Conservation (phyloP, 2,113 vertebrate genomes). For the Furnarius figulus region DNA sequence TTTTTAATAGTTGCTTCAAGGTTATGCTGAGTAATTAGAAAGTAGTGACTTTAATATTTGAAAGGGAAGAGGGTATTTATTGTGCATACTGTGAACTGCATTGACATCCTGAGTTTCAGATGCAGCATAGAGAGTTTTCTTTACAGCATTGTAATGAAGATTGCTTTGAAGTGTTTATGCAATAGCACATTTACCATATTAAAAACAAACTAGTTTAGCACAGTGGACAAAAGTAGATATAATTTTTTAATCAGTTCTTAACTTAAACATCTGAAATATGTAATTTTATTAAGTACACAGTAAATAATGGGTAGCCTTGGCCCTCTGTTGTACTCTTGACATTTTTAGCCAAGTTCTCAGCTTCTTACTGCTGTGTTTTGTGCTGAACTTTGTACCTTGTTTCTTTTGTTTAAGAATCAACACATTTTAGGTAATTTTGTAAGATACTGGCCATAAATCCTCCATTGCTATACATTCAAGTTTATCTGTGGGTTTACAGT, state of each 20-base stretch:
- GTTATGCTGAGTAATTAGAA: conserved; percentile 65
- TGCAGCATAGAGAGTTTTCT: conserved; percentile 55
- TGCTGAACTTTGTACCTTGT: conserved; percentile 72
- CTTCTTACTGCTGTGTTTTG: conserved; percentile 78
- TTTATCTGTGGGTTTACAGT: conserved; percentile 74
- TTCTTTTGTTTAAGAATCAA: conserved; percentile 63
- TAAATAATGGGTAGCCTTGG: conserved; percentile 74
- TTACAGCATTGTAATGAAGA: conserved; percentile 64
- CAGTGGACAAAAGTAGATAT: conserved; percentile 66
- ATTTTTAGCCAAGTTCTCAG: conserved; percentile 74
- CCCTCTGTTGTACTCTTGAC: conserved; percentile 63
- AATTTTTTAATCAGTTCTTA: conserved; percentile 47
- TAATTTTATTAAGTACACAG: conserved; percentile 67
- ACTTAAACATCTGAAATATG: conserved; percentile 37
- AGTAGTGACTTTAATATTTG: conserved; percentile 63
- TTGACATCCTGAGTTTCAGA: conserved; percentile 63
- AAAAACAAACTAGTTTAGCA: conserved; percentile 62
- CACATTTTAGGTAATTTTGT: conserved; percentile 62
- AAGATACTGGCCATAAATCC: conserved; percentile 69
- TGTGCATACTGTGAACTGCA: conserved; percentile 79
- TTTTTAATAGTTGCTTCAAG: conserved; percentile 69
- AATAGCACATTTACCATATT: conserved; percentile 61
- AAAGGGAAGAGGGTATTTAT: conserved; percentile 79
- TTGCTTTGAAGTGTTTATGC: conserved; percentile 72
- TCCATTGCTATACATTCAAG: conserved; percentile 57